These are phyloP conservation scores for Casuarius casuarius DNA, from an alignment of 2,113 vertebrate species.

Conservation along the genomic window DNA sequence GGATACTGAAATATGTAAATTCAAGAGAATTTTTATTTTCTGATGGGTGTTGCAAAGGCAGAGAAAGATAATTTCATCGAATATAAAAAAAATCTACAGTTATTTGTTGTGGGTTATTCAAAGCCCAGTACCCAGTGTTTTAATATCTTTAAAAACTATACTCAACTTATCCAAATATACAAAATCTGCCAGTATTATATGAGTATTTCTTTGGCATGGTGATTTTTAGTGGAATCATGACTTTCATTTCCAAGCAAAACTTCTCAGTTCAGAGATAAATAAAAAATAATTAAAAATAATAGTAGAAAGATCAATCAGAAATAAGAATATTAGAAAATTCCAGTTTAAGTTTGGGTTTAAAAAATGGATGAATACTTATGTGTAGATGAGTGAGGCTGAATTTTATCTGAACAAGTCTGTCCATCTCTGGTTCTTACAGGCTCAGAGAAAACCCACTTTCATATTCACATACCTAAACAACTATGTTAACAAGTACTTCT, in stretches of 20 bases:
- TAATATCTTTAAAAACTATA: not conserved
- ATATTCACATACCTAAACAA: conserved; percentile 65
- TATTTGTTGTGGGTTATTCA: not conserved
- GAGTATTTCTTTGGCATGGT: not conserved
- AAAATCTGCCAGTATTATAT: not conserved
- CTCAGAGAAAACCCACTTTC: conserved; percentile 58
- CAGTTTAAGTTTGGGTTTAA: not conserved
- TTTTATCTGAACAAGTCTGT: conserved; percentile 1
- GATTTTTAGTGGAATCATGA: not conserved
- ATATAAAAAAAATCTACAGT: not conserved
- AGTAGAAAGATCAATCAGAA: not conserved
- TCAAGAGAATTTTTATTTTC: not conserved
- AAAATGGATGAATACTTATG: not conserved
- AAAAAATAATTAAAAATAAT: not conserved
- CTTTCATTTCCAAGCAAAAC: not conserved
- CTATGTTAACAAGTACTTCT: conserved; percentile 72
- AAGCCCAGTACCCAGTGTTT: not conserved
- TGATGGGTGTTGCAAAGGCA: not conserved
- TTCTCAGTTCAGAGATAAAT: not conserved
- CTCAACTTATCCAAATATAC: not conserved
- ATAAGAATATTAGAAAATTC: not conserved
- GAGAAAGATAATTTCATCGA: not conserved
- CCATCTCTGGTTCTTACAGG: conserved; percentile 28
- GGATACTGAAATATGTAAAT: not conserved
- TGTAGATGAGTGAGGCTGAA: not conserved